Conservation (phyloP, 1,140 invertebrate genomes). For the Neuroterus valhalla region DNA sequence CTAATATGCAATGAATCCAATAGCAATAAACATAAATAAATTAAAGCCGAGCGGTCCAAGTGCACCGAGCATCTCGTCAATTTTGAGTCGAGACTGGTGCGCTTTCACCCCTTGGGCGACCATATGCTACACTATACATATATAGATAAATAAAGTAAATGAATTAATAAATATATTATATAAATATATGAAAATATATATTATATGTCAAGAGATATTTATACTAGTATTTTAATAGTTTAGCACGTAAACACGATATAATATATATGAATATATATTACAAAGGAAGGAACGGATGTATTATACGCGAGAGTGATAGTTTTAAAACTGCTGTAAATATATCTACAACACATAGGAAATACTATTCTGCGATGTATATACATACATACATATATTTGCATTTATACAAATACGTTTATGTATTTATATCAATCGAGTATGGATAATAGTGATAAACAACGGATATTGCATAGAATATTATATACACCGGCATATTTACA, state of each 20-base stretch:
- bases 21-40: conserved; percentile 68
- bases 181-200: conserved; percentile 59
- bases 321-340: conserved; percentile 63
- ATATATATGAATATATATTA: conserved; percentile 44
- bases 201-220: conserved; percentile 69
- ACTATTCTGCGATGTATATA: conserved; percentile 60
- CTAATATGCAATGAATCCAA: conserved; percentile 70
- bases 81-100: background rate
- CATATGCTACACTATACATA: conserved; percentile 62
- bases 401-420: conserved; percentile 44
- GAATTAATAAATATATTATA: conserved; percentile 50
- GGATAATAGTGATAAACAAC: conserved; percentile 46
- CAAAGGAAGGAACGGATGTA: conserved; percentile 41
- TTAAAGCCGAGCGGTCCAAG: conserved; percentile 20
- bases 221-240: conserved; percentile 74
- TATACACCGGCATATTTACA: conserved; percentile 56
- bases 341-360: conserved; percentile 57
- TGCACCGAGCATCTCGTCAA: background rate
- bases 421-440: conserved; percentile 48
- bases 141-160: conserved; percentile 59
- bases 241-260: conserved; percentile 62
- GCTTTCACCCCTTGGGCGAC: conserved; percentile 55
- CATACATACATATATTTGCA: conserved; percentile 37
- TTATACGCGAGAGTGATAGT: conserved; percentile 42
- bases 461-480: conserved; percentile 56